Evolutionary conservation across 2,113 vertebrate species (phyloP).

Genomic region (Tachuris rubrigastra): DNA sequence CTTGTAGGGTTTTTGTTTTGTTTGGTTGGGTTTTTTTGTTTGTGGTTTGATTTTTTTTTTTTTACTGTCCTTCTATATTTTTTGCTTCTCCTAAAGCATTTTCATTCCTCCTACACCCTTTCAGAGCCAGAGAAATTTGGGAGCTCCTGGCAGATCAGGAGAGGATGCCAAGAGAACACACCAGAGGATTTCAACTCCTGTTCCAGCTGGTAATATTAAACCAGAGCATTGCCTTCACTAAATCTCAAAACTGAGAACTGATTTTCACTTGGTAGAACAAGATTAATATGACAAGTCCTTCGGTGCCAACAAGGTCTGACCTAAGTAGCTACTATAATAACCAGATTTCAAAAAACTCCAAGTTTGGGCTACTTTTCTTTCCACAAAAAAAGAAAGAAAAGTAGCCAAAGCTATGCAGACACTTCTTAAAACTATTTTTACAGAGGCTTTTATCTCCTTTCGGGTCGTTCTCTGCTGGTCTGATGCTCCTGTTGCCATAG

Average conservation of each 20-base stretch:
- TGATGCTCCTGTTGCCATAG: conserved; percentile 62
- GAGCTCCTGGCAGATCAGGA: neutral
- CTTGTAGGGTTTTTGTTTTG: rapidly evolving
- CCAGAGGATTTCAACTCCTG: neutral
- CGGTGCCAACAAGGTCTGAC: neutral
- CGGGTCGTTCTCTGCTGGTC: conserved; percentile 31
- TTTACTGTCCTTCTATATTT: neutral
- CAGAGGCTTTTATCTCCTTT: conserved; percentile 20
- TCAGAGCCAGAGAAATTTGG: neutral
- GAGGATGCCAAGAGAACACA: neutral
- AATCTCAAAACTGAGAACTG: neutral
- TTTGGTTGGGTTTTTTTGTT: no score
- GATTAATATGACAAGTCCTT: neutral
- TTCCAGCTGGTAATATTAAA: neutral
- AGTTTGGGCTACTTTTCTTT: neutral
- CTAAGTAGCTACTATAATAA: neutral
- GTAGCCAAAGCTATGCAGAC: neutral
- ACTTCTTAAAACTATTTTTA: conserved; percentile 22
- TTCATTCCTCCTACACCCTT: neutral
- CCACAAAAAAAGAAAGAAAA: neutral
- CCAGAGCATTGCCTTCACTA: neutral
- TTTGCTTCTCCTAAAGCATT: neutral
- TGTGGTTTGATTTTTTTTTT: no score
- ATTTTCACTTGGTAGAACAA: neutral
- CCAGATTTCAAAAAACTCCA: neutral